Conservation (phyloP, 2,888 invertebrate genomes). For the Leucophenga maculata region DNA sequence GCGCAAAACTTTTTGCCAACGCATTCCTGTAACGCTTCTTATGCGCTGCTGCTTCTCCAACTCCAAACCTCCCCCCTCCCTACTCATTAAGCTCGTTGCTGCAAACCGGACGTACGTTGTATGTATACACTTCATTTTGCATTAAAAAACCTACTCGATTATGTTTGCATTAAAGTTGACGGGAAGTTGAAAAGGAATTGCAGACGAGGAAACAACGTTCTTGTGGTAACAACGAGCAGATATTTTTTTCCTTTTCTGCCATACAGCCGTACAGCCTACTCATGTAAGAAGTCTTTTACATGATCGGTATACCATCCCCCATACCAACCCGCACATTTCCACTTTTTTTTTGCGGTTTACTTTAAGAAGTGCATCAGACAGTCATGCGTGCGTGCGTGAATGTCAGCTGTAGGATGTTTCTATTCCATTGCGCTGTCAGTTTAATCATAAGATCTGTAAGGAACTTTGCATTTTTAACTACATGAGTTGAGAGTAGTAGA, state of each 20-base stretch:
- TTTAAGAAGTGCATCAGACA: slow-evolving; percentile 4
- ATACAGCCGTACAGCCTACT: background rate
- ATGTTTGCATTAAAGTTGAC: background rate
- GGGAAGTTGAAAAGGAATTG: slow-evolving; percentile 15
- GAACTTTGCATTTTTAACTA: too few species aligned
- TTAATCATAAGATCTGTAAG: background rate
- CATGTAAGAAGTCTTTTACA: background rate
- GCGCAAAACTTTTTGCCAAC: slow-evolving; percentile 12
- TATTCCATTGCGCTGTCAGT: background rate
- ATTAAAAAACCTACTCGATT: slow-evolving; percentile 20
- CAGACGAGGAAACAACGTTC: background rate
- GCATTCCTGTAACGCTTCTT: slow-evolving; percentile 4
- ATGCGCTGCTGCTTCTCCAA: background rate
- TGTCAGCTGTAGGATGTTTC: slow-evolving; percentile 17
- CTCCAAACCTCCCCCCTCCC: background rate
- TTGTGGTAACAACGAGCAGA: background rate
- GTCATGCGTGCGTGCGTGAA: background rate
- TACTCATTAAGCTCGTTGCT: background rate
- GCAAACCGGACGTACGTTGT: slow-evolving; percentile 26
- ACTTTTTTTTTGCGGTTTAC: background rate
- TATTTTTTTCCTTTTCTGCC: background rate
- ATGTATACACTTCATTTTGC: background rate
- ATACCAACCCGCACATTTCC: background rate
- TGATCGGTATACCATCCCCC: too few species aligned
- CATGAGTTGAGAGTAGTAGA: too few species aligned